A percentile compares a stretch with the other conserved stretches of the same genome.
These are phyloP conservation scores for Phortica okadai DNA, from an alignment of 2,888 invertebrate species.

Conservation along the genomic window DNA sequence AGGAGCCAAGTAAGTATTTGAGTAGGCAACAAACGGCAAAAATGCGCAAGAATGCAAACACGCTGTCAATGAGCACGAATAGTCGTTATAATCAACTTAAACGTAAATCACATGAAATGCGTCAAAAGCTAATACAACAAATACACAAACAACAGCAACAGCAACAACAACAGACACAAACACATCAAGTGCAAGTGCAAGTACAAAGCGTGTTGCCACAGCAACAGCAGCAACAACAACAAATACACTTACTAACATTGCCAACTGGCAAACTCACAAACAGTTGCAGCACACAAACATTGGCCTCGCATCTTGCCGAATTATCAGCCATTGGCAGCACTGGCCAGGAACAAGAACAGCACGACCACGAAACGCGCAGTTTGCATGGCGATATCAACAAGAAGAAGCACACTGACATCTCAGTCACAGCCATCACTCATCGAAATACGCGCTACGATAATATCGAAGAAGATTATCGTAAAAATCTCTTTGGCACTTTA, in stretches of 20 bases:
- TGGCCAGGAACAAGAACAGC: not conserved
- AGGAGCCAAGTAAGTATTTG: conserved; percentile 45
- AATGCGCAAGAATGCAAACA: conserved; percentile 37
- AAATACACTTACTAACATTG: conserved; percentile 23
- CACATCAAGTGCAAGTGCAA: conserved; percentile 54
- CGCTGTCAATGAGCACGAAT: conserved; percentile 45
- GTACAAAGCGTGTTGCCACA: conserved; percentile 46
- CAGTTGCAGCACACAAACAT: conserved; percentile 60
- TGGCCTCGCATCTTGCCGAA: conserved; percentile 50
- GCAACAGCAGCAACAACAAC: conserved; percentile 33
- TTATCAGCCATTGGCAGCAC: conserved; percentile 32
- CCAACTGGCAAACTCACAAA: conserved; percentile 48
- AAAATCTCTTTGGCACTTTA: conserved; percentile 72
- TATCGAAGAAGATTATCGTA: conserved; percentile 72
- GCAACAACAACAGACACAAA: conserved; percentile 55
- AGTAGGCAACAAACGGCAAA: conserved; percentile 41
- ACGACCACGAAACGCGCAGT: conserved; percentile 1
- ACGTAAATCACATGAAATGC: conserved; percentile 73
- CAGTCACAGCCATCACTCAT: not conserved
- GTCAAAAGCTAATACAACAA: conserved; percentile 69
- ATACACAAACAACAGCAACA: conserved; percentile 62
- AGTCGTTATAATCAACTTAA: conserved; percentile 73
- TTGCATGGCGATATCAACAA: conserved; percentile 16
- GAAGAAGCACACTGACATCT: not conserved
- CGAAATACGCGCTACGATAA: conserved; percentile 50